Base-by-base conservation (phyloP, 1,140 invertebrate species). In the Drosophila rhopaloa region DNA sequence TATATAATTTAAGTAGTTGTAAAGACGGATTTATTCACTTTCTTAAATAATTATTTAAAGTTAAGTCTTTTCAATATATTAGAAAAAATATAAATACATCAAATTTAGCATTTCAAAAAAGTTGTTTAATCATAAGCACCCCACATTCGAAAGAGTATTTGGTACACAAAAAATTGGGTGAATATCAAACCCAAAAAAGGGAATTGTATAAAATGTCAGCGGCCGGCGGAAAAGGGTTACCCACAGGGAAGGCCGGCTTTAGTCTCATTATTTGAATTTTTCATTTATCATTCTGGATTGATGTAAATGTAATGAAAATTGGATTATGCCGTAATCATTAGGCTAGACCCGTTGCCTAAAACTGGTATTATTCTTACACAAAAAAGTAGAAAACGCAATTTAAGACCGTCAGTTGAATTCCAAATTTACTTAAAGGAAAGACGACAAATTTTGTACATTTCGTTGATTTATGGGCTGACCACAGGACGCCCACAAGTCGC, bases 281-380 rank as follows among this genome's bases (percentile, higher is more conserved):
- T 84, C 80, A 84, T 88, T 88, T 89, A 89, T 88, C 84, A 89
- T 88, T 76, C 63, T 46, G 58, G 66, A 80, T 68, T 89, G 84
- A 81, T 89, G 81, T 70, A 78, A 81, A 68, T 79, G 80, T 81
- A 88, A 88, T 88, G 84, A 89, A 89, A 89, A 67, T 84, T 71
- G 84, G 81, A 84, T 89, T 83, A 88, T 84, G 61, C 66, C 66
- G 65, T 89, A 84, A 81, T 89, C 84, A 89, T 88, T 83, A 61
- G 68, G 46, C 16, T n/a, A 38, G 29, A 40, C 41, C 56, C 50
- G 13, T 46, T 58, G 40, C 40, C 32, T 27, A 27, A 41, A 58
- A 29, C 46, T 44, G 10, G 5, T 16, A 43, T 37, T 67, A 35
- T 35, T 6, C 3, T 10, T n/a, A 38, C 14, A 27, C 44, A 1